Evolutionary conservation across 2,797 vertebrate genomes (phyloP), one percentile per base, ranked within the genome.

Genomic region (Cetoscarus ocellatus): DNA sequence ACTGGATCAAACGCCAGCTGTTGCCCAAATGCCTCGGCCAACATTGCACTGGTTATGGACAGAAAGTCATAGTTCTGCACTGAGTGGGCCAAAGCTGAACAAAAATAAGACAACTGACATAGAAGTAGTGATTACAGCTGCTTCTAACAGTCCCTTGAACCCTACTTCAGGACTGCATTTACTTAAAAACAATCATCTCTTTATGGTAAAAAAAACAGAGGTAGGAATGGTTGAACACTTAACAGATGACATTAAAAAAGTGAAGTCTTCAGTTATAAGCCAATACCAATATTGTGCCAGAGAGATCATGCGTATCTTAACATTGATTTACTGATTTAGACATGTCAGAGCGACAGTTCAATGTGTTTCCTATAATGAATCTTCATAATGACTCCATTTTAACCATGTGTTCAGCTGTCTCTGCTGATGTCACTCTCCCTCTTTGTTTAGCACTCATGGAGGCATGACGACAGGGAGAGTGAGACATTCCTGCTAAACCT

Each of bases 401-500:
- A 58, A 44, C 9, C 0, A 8, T 15, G 36, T 18, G 8, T 47
- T 66, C 19, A 5, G 48, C 58, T 43, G 42, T 48, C 47, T 49
- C 42, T 45, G 49, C 43, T 55, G 36, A 60, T 19, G 15, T 35
- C 15, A 39, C 55, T 47, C 12, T 12, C 19, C 34, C 7, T 15
- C 18, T 51, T 47, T 40, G 45, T 66, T 55, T 44, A n/a, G 6
- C 60, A 38, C 38, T 56, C 15, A 15, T 42, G 6, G 18, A 66
- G 10, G 4, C 9, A 35, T 3, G 44, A 52, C n/a, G 48, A 71
- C 72, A 50, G 67, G 45, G 53, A 63, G 49, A 72, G 58, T 43
- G 47, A 68, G 44, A 63, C 54, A 51, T 70, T 67, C 57, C 53
- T 55, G 49, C 27, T 60, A 15, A 73, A 72, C 63, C 70, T 64